These are phyloP conservation scores for Tipula helvola DNA, from an alignment of 2,888 invertebrate species.

Conservation along the genomic window DNA sequence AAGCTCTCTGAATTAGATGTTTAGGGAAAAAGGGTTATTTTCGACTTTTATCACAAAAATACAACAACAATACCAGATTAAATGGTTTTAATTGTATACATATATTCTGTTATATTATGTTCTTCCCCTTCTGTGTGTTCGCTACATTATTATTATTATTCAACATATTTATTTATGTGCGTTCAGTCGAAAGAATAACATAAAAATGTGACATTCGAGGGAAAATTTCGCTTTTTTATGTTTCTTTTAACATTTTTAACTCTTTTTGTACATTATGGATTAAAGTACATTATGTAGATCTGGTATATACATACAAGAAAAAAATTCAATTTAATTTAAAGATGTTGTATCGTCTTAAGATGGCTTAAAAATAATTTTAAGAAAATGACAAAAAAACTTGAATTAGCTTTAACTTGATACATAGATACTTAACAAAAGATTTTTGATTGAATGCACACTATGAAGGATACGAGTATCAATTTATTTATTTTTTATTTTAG, in stretches of 20 bases:
- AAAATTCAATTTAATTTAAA: background rate
- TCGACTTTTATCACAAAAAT: background rate
- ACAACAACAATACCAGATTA: background rate
- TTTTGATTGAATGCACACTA: background rate
- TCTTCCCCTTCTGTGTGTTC: background rate
- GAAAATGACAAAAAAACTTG: background rate
- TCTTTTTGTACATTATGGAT: background rate
- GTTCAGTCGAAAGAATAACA: background rate
- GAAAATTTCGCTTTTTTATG: background rate
- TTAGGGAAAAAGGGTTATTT: background rate
- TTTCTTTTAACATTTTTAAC: background rate
- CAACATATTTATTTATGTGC: background rate
- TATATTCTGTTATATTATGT: background rate
- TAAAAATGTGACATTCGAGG: background rate
- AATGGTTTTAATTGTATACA: background rate
- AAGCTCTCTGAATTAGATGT: background rate
- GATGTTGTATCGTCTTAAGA: background rate
- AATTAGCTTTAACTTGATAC: background rate
- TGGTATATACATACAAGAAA: background rate
- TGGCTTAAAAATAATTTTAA: background rate
- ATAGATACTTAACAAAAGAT: background rate
- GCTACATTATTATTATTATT: background rate
- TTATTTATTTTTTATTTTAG: too few relatives aligned
- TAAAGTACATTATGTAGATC: background rate
- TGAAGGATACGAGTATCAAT: too few relatives aligned